Percentiles rank a stretch among this genome's conserved stretches.
Conservation (phyloP, 2,113 vertebrate genomes). For the Uria aalge region DNA sequence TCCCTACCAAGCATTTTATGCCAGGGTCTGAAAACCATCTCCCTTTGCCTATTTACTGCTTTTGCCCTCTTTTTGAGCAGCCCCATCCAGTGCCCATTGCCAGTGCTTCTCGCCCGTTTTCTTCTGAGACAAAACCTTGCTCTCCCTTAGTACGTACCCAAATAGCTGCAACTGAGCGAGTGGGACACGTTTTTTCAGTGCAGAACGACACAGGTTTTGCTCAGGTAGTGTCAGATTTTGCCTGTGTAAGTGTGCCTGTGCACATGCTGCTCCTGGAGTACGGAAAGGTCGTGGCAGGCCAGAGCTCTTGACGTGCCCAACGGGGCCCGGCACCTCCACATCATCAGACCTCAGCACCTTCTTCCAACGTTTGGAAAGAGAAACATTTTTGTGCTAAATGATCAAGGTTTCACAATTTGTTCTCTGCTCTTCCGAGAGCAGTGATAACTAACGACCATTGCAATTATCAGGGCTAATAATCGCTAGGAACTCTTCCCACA, state of each 20-base stretch:
- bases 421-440: background rate
- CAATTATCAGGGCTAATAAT: background rate
- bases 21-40: background rate
- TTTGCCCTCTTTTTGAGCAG: background rate
- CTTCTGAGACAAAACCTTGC: background rate
- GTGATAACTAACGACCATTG: background rate
- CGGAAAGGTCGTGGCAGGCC: rapidly evolving
- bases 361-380: background rate
- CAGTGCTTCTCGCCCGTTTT: background rate
- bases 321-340: rapidly evolving
- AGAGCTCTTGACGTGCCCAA: rapidly evolving
- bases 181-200: background rate
- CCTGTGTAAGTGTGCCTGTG: rapidly evolving
- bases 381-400: background rate
- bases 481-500: background rate
- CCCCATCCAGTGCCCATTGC: background rate
- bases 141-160: background rate
- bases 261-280: rapidly evolving
- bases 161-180: background rate
- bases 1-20: background rate
- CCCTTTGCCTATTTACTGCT: background rate
- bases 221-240: background rate
- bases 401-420: background rate
- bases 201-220: background rate
- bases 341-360: background rate